Conservation (phyloP, 2,888 invertebrate species). For the Monochamus alternatus region DNA sequence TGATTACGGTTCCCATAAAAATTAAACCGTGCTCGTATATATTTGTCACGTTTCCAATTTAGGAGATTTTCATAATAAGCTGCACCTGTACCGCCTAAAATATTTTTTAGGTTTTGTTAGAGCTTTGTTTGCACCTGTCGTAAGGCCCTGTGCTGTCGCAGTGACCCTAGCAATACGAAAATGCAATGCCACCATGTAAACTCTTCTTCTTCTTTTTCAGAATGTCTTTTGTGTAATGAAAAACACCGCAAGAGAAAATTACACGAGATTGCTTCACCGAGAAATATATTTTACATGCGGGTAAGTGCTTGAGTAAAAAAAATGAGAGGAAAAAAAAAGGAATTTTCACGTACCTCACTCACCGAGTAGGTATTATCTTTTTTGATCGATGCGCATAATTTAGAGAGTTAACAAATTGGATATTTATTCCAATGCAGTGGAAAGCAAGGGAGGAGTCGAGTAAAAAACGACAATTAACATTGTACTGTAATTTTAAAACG, state of each 20-base stretch:
- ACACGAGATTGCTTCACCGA: too few relatives aligned
- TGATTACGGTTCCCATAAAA: constrained; percentile 21
- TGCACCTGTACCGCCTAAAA: constrained; percentile 29
- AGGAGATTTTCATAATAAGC: constrained; percentile 31
- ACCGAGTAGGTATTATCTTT: too few relatives aligned
- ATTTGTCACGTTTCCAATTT: constrained; percentile 33
- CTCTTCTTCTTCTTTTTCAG: too few relatives aligned
- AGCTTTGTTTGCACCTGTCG: constrained; percentile 29
- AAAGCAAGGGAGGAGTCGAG: background rate
- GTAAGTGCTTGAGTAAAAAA: too few relatives aligned
- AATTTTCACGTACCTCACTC: too few relatives aligned
- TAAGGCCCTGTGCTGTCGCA: constrained; percentile 15
- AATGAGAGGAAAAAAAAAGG: too few relatives aligned
- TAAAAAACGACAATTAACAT: background rate
- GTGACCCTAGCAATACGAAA: background rate
- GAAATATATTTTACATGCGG: too few relatives aligned
- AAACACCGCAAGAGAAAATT: too few relatives aligned
- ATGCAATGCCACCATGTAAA: too few relatives aligned
- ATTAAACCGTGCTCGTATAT: constrained; percentile 24
- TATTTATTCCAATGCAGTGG: background rate
- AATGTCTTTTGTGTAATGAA: too few relatives aligned
- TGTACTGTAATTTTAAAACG: background rate
- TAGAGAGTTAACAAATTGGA: background rate
- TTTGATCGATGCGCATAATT: background rate
- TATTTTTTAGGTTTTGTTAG: constrained; percentile 30